Percentiles rank a stretch among this genome's conserved stretches.
These are phyloP conservation scores for Drosophila limbata DNA, from an alignment of 2,888 invertebrate genomes.

Conservation along the genomic window DNA sequence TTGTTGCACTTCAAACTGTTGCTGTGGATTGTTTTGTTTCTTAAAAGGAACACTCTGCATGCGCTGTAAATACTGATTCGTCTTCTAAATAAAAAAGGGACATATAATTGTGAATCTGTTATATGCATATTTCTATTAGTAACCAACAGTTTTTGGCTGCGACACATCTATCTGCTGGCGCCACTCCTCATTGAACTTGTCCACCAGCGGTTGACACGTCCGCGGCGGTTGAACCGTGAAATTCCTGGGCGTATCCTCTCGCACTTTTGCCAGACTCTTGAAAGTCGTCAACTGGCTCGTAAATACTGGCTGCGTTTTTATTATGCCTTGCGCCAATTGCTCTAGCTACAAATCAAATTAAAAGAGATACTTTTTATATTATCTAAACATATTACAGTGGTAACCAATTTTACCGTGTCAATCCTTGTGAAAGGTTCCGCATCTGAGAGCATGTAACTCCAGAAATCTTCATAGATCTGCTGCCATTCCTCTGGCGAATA, in stretches of 20 bases:
- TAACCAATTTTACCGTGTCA: constrained; percentile 12
- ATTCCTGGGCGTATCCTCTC: background rate
- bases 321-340: background rate
- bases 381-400: background rate
- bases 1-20: too few relatives aligned
- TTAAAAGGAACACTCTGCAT: background rate
- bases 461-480: constrained; percentile 1
- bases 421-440: background rate
- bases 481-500: background rate
- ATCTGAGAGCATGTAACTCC: background rate
- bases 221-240: too few relatives aligned
- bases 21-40: background rate
- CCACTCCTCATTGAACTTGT: constrained; percentile 5
- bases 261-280: background rate
- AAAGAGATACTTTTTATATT: background rate
- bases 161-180: background rate
- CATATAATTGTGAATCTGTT: background rate
- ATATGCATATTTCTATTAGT: background rate
- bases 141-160: background rate
- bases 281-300: background rate
- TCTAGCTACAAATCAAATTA: background rate
- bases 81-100: background rate
- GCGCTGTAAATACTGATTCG: background rate
- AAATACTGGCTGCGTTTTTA: background rate
- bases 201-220: background rate